These are phyloP conservation scores for Whitmania pigra DNA, from an alignment of 1,140 invertebrate species.

Conservation along the genomic window DNA sequence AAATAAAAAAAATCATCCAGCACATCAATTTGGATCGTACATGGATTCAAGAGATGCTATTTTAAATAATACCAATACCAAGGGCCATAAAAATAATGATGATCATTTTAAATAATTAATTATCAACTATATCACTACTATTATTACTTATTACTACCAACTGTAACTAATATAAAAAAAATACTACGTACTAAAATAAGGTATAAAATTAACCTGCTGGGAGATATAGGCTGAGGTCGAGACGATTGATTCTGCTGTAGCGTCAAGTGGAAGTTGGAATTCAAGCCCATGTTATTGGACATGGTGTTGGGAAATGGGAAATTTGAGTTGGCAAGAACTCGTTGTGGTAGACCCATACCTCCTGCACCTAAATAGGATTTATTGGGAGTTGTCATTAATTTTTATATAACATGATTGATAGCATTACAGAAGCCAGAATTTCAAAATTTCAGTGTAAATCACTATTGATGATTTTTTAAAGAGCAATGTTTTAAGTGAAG, in stretches of 20 bases:
- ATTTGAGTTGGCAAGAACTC: background rate
- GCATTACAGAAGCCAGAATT: background rate
- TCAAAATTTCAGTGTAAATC: background rate
- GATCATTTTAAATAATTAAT: too few relatives aligned
- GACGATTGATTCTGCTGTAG: constrained; percentile 18
- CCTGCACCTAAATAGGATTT: background rate
- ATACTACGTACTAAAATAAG: background rate
- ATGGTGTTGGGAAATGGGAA: constrained; percentile 14
- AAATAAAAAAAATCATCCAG: too few relatives aligned
- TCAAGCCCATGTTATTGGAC: constrained; percentile 13
- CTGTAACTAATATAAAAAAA: too few relatives aligned
- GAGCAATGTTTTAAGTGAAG: background rate
- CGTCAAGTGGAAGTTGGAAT: constrained; percentile 5
- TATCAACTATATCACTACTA: too few relatives aligned
- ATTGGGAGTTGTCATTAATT: background rate
- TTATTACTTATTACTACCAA: too few relatives aligned
- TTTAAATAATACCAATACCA: too few relatives aligned
- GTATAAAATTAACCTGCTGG: background rate
- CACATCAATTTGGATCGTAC: too few relatives aligned
- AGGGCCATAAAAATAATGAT: too few relatives aligned
- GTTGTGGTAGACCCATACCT: constrained; percentile 10
- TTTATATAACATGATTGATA: background rate
- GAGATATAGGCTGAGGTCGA: constrained; percentile 14
- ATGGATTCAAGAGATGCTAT: too few relatives aligned
- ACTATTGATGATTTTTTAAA: background rate